Conservation (phyloP, 2,797 vertebrate genomes). For the Cyclopterus lumpus region DNA sequence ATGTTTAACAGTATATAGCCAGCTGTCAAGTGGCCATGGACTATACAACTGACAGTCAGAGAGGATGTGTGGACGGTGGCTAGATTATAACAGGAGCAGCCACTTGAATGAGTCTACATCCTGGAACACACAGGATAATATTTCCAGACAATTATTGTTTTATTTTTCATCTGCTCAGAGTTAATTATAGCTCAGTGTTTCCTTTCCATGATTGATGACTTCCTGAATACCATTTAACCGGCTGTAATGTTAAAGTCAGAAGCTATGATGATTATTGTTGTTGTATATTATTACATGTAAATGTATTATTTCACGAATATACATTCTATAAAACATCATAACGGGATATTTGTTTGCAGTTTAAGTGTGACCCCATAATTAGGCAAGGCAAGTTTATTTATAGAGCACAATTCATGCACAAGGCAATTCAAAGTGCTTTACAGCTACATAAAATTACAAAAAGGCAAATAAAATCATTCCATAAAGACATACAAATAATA, state of each 20-base stretch:
- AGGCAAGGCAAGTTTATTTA: too few relatives aligned
- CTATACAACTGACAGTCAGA: conserved; percentile 29
- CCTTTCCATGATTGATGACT: conserved; percentile 14
- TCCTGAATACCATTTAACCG: conserved; percentile 14
- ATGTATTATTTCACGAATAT: neutral
- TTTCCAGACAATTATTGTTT: conserved; percentile 31
- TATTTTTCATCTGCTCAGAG: conserved; percentile 7
- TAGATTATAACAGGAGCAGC: conserved; percentile 32
- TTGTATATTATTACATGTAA: neutral
- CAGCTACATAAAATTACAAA: too few relatives aligned
- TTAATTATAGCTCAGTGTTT: conserved; percentile 22
- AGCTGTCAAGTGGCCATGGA: conserved; percentile 25
- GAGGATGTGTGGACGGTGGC: conserved; percentile 2
- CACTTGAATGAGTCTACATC: conserved; percentile 27
- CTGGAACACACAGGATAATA: conserved; percentile 41
- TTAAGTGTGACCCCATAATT: neutral
- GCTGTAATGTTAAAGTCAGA: neutral
- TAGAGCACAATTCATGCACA: too few relatives aligned
- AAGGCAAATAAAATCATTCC: too few relatives aligned
- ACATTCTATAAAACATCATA: neutral
- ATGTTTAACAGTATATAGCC: conserved; percentile 25
- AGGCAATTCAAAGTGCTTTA: too few relatives aligned
- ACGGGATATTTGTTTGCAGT: neutral
- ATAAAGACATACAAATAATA: too few relatives aligned
- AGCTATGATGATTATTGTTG: neutral